Evolutionary conservation across 2,888 invertebrate species (phyloP).

Genomic region (Agonopterix heracliana): DNA sequence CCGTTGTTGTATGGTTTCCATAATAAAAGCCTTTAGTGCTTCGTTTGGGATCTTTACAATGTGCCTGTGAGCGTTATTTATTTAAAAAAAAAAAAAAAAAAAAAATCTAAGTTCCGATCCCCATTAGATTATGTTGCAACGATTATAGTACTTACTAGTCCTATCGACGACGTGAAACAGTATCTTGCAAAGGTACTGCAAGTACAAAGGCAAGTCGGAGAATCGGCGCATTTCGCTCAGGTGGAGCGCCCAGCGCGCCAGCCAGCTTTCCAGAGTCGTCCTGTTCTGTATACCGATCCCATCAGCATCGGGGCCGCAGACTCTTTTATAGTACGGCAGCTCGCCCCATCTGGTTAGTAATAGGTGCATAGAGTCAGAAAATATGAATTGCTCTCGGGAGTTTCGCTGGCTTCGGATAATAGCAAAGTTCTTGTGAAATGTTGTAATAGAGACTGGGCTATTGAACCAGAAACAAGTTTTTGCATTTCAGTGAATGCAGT

Average conservation of each 20-base stretch:
- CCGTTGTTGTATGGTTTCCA: too few species aligned
- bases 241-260: constrained; percentile 80
- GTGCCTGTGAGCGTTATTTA: too few species aligned
- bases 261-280: constrained; percentile 81
- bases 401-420: not conserved
- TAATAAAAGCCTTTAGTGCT: too few species aligned
- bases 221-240: constrained; percentile 64
- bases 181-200: constrained; percentile 84
- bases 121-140: too few species aligned
- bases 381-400: not conserved
- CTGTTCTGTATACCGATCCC: constrained; percentile 52
- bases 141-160: constrained; percentile 65
- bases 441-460: not conserved
- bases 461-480: not conserved
- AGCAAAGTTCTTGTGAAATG: not conserved
- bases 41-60: too few species aligned
- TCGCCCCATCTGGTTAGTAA: constrained; percentile 50
- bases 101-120: too few species aligned
- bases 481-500: too few species aligned
- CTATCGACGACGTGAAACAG: constrained; percentile 82
- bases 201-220: constrained; percentile 81
- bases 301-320: constrained; percentile 64
- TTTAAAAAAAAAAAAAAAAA: too few species aligned
- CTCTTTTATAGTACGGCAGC: constrained; percentile 60
- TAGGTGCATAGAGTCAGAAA: not conserved